These are phyloP conservation scores for Larimichthys crocea DNA, from an alignment of 2,113 vertebrate species.

Conservation along the genomic window DNA sequence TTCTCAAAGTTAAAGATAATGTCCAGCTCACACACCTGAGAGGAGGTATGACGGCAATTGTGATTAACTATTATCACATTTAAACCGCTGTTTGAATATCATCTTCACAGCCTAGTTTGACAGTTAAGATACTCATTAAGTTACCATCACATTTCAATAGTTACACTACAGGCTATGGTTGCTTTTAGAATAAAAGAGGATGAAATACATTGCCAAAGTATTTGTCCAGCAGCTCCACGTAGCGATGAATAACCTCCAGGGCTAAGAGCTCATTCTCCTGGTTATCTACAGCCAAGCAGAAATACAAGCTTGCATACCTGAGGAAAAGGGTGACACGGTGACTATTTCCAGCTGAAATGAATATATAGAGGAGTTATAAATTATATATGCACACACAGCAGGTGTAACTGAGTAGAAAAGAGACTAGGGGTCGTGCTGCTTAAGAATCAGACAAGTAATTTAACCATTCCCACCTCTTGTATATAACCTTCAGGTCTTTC, in stretches of 20 bases:
- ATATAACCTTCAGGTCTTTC: constrained; percentile 97
- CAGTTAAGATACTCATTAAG: background rate
- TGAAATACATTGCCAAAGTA: constrained; percentile 96
- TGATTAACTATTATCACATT: background rate
- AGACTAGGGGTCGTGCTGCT: background rate
- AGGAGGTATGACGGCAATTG: background rate
- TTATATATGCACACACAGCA: background rate
- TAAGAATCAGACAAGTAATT: background rate
- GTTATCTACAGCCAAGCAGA: constrained; percentile 94
- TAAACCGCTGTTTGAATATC: no score
- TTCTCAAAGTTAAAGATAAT: constrained; percentile 99
- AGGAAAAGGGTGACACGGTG: constrained; percentile 4
- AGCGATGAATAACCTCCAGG: constrained; percentile 95
- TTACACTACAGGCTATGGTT: background rate
- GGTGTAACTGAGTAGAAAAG: background rate
- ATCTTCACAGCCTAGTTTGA: no score
- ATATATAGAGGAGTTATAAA: background rate
- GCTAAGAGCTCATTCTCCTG: constrained; percentile 96
- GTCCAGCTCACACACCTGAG: constrained; percentile 97
- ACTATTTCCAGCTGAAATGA: background rate
- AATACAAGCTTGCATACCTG: constrained; percentile 98
- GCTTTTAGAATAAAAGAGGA: constrained; percentile 1
- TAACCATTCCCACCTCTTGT: constrained; percentile 89
- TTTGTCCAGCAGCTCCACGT: constrained; percentile 97
- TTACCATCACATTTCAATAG: background rate